phyloP scores from a whole-genome alignment of 2,113 vertebrate species.

The Neogobius melanostomus region DNA sequence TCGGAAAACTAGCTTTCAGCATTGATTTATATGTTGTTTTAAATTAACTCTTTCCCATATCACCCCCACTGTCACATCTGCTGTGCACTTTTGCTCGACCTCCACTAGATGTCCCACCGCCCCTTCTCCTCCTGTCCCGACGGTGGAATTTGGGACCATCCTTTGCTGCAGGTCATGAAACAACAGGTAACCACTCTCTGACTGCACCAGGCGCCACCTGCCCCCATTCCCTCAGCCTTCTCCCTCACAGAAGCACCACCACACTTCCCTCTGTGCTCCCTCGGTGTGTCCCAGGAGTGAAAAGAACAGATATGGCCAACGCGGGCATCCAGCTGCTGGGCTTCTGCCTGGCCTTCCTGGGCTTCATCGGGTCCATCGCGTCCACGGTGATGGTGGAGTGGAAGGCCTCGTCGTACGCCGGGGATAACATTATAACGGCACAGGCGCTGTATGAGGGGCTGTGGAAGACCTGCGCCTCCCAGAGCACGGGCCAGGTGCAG shows the following conservation, averaged over 20 bases:
- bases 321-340: slow-evolving; percentile 88
- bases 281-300: not conserved
- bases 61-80: not conserved
- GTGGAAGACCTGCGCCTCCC: slow-evolving; percentile 90
- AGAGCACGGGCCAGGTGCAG: slow-evolving; percentile 94
- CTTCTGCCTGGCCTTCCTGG: slow-evolving; percentile 85
- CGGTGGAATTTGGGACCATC: slow-evolving; percentile 37
- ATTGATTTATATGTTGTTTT: no score
- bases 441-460: slow-evolving; percentile 92
- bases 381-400: slow-evolving; percentile 90
- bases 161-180: slow-evolving; percentile 33
- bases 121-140: not conserved
- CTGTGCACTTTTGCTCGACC: not conserved
- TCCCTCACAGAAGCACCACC: not conserved
- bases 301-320: slow-evolving; percentile 79
- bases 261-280: not conserved
- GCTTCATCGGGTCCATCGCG: slow-evolving; percentile 84
- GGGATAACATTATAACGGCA: slow-evolving; percentile 92
- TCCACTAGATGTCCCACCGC: slow-evolving; percentile 48
- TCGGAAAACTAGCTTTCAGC: no score
- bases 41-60: no score
- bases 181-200: slow-evolving; percentile 14
- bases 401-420: slow-evolving; percentile 89
- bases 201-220: not conserved
- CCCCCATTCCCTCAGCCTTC: slow-evolving; percentile 7